Conservation (phyloP, 92 coral and sea anemone genomes). For the Palythoa grandis region DNA sequence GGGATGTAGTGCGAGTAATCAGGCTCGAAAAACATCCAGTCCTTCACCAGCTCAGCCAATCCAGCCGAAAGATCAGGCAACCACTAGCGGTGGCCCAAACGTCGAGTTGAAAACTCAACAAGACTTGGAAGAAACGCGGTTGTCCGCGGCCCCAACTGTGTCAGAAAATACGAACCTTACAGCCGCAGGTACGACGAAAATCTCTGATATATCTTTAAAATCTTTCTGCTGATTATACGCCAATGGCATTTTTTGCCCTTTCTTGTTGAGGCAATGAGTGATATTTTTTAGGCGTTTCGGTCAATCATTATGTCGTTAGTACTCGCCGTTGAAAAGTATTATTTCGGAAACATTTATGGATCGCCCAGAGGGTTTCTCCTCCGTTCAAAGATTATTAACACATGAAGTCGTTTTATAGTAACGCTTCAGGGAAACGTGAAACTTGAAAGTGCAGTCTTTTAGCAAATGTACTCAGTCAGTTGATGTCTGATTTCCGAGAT, state of each 20-base stretch:
- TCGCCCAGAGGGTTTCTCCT: slow-evolving; percentile 4
- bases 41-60: slow-evolving; percentile 40
- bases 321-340: not conserved
- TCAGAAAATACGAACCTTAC: not conserved
- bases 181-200: slow-evolving; percentile 8
- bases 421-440: not conserved
- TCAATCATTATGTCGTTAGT: not conserved
- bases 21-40: slow-evolving; percentile 50
- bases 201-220: not conserved
- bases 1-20: slow-evolving; percentile 84
- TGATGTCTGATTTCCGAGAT: not conserved
- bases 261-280: slow-evolving; percentile 6
- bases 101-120: slow-evolving; percentile 4
- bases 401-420: not conserved
- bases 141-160: not conserved
- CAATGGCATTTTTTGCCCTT: slow-evolving; percentile 11
- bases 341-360: not conserved
- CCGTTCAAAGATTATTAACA: not conserved
- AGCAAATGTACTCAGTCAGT: not conserved
- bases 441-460: not conserved
- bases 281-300: slow-evolving; percentile 21
- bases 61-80: slow-evolving; percentile 19
- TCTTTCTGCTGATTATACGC: not conserved
- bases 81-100: not conserved
- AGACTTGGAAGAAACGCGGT: not conserved